A percentile compares a stretch with the other conserved stretches of the same genome.
phyloP scores from a whole-genome alignment of 2,113 vertebrate species.

The Micronycteris hirsuta region DNA sequence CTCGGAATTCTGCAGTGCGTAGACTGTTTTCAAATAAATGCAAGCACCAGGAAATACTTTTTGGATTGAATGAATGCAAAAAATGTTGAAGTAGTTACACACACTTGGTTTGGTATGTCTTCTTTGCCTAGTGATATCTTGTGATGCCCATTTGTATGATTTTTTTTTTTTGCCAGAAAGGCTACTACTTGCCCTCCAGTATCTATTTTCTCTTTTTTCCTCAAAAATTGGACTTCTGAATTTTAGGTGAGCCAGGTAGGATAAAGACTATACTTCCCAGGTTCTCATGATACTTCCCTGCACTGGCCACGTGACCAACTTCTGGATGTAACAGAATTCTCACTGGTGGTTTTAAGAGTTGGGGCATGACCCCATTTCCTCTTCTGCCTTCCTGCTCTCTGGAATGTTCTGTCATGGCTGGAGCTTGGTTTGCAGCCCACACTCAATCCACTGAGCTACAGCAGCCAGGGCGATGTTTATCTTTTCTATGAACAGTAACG shows the following conservation, averaged over 20 bases:
- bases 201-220: neutral
- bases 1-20: conserved; percentile 4
- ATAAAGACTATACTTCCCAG: neutral
- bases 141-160: neutral
- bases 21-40: conserved; percentile 28
- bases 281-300: neutral
- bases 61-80: neutral
- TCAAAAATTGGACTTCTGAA: neutral
- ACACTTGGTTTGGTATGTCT: neutral
- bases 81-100: neutral
- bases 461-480: no score
- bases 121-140: neutral
- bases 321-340: neutral
- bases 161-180: neutral
- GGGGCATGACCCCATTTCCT: neutral
- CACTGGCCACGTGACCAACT: neutral
- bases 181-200: neutral
- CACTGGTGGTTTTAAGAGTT: neutral
- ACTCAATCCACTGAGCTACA: no score
- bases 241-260: neutral
- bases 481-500: neutral
- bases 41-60: neutral
- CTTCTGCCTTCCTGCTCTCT: neutral
- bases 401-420: neutral
- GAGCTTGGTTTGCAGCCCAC: no score